phyloP scores from a whole-genome alignment of 2,113 vertebrate genomes.

The Gymnocephalus cernua region DNA sequence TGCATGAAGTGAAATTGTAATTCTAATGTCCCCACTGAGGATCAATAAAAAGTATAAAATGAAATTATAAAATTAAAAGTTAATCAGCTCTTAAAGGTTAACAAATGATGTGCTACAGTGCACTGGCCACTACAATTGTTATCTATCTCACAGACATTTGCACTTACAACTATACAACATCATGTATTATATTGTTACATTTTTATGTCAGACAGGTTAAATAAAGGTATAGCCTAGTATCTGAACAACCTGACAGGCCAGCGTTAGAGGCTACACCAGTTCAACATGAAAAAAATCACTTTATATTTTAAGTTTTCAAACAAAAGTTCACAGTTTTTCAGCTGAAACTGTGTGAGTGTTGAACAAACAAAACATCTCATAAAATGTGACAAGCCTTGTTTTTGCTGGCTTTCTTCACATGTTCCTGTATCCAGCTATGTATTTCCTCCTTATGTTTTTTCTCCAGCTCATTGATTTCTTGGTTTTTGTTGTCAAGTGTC shows the following conservation, averaged over 20 bases:
- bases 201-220: background rate
- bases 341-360: background rate
- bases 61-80: too few species aligned
- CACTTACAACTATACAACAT: background rate
- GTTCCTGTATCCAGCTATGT: slow-evolving; percentile 28
- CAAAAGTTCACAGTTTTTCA: background rate
- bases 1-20: too few species aligned
- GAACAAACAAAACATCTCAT: background rate
- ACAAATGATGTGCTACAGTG: too few species aligned
- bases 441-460: background rate
- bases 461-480: background rate
- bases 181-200: background rate
- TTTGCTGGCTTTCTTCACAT: background rate
- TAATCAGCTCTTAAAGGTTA: background rate
- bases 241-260: background rate
- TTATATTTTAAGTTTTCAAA: background rate
- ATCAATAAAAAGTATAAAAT: too few species aligned
- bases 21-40: too few species aligned
- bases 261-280: too few species aligned
- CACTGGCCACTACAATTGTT: background rate
- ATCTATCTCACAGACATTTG: background rate
- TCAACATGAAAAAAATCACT: background rate
- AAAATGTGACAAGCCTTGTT: slow-evolving; percentile 8
- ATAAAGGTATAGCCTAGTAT: background rate
- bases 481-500: accelerated